Evolutionary conservation across 2,888 invertebrate genomes (phyloP).

Genomic region (Metacarcinus magister): DNA sequence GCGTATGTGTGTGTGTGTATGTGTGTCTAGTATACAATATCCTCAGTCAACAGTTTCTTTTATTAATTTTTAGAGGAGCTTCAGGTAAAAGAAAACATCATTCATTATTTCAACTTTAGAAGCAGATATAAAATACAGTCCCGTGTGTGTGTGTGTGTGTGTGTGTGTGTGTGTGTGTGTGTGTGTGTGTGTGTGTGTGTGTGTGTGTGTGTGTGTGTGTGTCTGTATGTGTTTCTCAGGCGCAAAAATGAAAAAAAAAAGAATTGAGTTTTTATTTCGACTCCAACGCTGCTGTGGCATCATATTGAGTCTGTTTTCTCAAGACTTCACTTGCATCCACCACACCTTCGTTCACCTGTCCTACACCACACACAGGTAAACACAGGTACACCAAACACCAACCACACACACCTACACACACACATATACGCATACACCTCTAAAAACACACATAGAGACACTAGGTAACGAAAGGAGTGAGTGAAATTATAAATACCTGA

Average conservation of each 20-base stretch:
- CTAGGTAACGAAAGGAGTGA: background rate
- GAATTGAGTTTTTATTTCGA: slow-evolving; percentile 75
- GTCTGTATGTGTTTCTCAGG: slow-evolving; percentile 58
- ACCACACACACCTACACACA: background rate
- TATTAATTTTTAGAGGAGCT: background rate
- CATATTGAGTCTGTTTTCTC: slow-evolving; percentile 22
- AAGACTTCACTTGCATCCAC: background rate
- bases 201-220: background rate
- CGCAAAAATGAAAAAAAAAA: slow-evolving; percentile 77
- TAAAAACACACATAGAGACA: background rate
- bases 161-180: slow-evolving; percentile 67
- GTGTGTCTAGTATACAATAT: background rate
- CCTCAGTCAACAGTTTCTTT: background rate
- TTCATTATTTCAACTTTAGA: slow-evolving; percentile 33
- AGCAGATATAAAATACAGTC: background rate
- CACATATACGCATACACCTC: too few species aligned
- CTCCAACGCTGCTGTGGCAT: slow-evolving; percentile 74
- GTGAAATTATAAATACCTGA: background rate
- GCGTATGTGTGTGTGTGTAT: slow-evolving; percentile 62
- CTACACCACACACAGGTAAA: background rate
- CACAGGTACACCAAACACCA: background rate
- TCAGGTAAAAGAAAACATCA: background rate
- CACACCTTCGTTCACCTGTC: too few species aligned
- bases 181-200: slow-evolving; percentile 58
- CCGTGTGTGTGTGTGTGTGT: slow-evolving; percentile 32